phyloP scores from a whole-genome alignment of 2,797 vertebrate genomes.

The Novumbra hubbsi region DNA sequence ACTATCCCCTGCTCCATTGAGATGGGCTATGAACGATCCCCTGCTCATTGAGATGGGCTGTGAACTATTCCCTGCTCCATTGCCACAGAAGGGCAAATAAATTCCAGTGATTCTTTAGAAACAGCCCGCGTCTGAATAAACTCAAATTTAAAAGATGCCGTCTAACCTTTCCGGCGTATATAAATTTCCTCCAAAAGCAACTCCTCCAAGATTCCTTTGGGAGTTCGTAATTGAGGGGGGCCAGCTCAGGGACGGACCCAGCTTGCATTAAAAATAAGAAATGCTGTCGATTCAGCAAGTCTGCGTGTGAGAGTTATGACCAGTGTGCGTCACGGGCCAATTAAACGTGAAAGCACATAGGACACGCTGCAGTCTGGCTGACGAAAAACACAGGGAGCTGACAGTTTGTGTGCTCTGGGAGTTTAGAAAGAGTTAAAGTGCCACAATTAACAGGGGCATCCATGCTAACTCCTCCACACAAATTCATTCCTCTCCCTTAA shows the following conservation, averaged over 20 bases:
- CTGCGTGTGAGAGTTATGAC: neutral
- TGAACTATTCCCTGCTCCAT: slow-evolving; percentile 33
- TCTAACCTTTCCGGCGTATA: slow-evolving; percentile 22
- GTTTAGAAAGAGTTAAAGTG: neutral
- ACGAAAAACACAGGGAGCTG: neutral
- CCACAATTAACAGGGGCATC: neutral
- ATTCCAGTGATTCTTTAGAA: slow-evolving; percentile 28
- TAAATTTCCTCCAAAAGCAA: slow-evolving; percentile 31
- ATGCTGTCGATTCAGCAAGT: slow-evolving; percentile 1
- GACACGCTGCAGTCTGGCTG: neutral
- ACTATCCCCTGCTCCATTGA: no score
- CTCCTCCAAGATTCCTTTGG: slow-evolving; percentile 25
- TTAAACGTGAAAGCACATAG: neutral
- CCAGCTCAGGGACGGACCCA: slow-evolving; percentile 19
- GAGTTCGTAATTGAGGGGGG: slow-evolving; percentile 39
- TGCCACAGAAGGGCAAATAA: slow-evolving; percentile 17
- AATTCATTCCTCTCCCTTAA: neutral
- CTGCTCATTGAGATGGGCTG: slow-evolving; percentile 17
- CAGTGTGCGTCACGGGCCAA: slow-evolving; percentile 1
- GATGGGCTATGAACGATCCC: slow-evolving; percentile 16
- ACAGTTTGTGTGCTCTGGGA: neutral
- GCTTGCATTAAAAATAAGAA: slow-evolving; percentile 1
- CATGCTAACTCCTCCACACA: no score
- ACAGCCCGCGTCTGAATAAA: slow-evolving; percentile 17
- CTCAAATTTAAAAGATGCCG: slow-evolving; percentile 31